Evolutionary conservation across 1,140 invertebrate genomes (phyloP).

Genomic region (Calephelis virginiensis): DNA sequence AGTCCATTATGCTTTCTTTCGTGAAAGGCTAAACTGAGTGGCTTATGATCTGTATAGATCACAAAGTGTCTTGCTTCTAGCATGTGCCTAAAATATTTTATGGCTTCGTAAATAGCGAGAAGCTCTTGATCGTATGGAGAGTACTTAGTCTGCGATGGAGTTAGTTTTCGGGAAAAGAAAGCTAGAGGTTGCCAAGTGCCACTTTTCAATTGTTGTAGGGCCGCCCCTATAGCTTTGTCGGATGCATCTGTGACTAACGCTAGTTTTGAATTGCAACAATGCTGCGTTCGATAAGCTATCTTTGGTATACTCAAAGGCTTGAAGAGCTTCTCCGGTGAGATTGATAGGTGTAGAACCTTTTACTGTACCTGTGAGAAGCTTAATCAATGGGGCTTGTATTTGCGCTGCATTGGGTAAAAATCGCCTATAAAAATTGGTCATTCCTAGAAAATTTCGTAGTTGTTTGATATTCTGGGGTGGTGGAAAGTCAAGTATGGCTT

Average conservation of each 20-base stretch:
- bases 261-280: background rate
- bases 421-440: conserved; percentile 1
- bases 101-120: background rate
- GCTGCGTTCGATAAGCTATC: background rate
- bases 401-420: conserved; percentile 1
- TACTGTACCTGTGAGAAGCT: background rate
- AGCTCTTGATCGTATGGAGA: background rate
- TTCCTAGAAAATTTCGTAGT: background rate
- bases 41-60: background rate
- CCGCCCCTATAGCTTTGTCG: background rate
- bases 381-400: background rate
- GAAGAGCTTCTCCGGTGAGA: background rate
- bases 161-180: background rate
- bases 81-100: conserved; percentile 10
- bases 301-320: background rate
- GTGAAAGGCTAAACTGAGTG: conserved; percentile 1
- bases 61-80: conserved; percentile 5
- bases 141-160: background rate
- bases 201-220: background rate
- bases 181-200: background rate
- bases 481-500: background rate
- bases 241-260: background rate
- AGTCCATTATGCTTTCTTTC: conserved; percentile 9
- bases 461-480: conserved; percentile 3
- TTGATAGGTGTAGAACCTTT: background rate